These are phyloP conservation scores for Neolamprologus devosi DNA, from an alignment of 2,113 vertebrate genomes.

Conservation along the genomic window DNA sequence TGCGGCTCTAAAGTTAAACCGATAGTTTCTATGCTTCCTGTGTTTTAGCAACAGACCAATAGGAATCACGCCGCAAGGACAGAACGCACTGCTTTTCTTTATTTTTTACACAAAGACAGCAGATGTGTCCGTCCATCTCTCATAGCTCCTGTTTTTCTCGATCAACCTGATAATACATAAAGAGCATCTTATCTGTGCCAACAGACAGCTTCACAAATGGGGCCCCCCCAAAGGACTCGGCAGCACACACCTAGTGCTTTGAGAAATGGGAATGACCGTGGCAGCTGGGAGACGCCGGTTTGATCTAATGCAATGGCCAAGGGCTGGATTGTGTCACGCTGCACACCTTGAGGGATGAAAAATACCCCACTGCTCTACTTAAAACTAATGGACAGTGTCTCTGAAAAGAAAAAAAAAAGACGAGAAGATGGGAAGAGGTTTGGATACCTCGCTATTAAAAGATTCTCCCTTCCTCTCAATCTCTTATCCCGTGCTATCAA, in stretches of 20 bases:
- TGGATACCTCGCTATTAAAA: constrained; percentile 39
- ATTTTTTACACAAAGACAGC: not conserved
- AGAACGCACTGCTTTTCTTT: not conserved
- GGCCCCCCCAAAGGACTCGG: constrained; percentile 51
- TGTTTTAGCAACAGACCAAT: not conserved
- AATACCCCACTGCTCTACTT: constrained; percentile 60
- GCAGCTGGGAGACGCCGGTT: constrained; percentile 55
- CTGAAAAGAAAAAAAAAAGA: constrained; percentile 33
- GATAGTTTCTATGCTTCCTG: not conserved
- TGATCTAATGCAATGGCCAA: constrained; percentile 70
- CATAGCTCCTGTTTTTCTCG: constrained; percentile 57
- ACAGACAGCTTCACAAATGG: constrained; percentile 75
- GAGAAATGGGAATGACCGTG: constrained; percentile 73
- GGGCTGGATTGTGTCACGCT: constrained; percentile 63
- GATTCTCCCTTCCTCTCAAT: constrained; percentile 23
- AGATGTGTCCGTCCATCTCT: constrained; percentile 11
- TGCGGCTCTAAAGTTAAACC: not conserved
- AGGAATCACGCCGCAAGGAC: not conserved
- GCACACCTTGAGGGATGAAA: constrained; percentile 73
- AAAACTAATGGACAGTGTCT: constrained; percentile 71
- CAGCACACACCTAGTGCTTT: constrained; percentile 48
- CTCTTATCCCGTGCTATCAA: constrained; percentile 39
- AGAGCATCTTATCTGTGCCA: constrained; percentile 67
- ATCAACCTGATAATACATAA: constrained; percentile 64
- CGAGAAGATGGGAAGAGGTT: constrained; percentile 6